Evolutionary conservation across 2,797 vertebrate species (phyloP).

Genomic region (Siniperca obscura): DNA sequence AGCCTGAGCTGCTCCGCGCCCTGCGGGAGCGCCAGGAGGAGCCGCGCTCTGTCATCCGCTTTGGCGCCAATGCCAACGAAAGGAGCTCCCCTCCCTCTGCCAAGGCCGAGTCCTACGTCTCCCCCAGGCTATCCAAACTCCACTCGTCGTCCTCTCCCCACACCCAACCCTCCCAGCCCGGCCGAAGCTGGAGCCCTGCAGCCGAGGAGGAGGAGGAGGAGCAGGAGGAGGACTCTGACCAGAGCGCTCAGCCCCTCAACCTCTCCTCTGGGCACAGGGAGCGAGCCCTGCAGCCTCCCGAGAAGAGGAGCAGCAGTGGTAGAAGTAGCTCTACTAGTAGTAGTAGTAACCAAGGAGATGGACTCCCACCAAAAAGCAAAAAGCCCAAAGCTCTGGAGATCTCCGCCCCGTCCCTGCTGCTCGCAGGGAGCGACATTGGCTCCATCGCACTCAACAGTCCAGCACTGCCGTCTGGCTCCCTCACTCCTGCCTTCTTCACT

Average conservation of each 20-base stretch:
- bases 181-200: constrained; percentile 84
- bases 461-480: constrained; percentile 92
- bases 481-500: constrained; percentile 96
- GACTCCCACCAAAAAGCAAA: constrained; percentile 92
- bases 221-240: constrained; percentile 79
- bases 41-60: constrained; percentile 94
- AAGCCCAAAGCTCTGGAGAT: constrained; percentile 97
- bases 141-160: constrained; percentile 84
- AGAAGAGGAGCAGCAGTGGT: constrained; percentile 67
- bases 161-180: constrained; percentile 70
- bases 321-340: constrained; percentile 65
- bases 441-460: constrained; percentile 97
- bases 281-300: constrained; percentile 82
- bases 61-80: constrained; percentile 89
- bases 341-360: constrained; percentile 77
- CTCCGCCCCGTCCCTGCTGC: constrained; percentile 89
- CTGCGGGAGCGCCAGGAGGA: constrained; percentile 90
- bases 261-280: constrained; percentile 93
- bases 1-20: constrained; percentile 88
- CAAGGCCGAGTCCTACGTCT: constrained; percentile 75
- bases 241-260: constrained; percentile 89
- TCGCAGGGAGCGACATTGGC: constrained; percentile 91
- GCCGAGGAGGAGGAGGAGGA: constrained; percentile 77
- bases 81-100: constrained; percentile 84
- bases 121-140: constrained; percentile 83